Conservation (phyloP, 2,888 invertebrate species). For the Melolontha melolontha region DNA sequence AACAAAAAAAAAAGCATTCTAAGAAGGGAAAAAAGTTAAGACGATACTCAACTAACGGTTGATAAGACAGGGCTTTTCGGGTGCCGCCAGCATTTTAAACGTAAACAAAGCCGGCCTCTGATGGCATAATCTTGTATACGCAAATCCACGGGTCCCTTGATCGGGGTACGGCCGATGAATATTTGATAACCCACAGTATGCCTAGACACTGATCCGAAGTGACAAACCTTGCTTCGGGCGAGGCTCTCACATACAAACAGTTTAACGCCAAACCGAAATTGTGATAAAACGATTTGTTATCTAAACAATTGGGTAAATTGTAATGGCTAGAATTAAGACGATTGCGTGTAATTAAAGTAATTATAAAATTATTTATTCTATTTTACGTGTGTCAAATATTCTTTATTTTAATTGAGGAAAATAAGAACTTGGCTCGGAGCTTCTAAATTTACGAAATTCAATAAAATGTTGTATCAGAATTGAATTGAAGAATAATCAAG, state of each 20-base stretch:
- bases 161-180: slow-evolving; percentile 36
- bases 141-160: slow-evolving; percentile 31
- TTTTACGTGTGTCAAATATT: background rate
- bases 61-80: slow-evolving; percentile 26
- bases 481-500: too few relatives aligned
- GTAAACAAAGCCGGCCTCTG: slow-evolving; percentile 34
- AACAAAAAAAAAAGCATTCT: background rate
- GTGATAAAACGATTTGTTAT: background rate
- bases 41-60: slow-evolving; percentile 27
- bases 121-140: slow-evolving; percentile 40
- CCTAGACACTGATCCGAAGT: slow-evolving; percentile 14
- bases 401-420: background rate
- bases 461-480: too few relatives aligned
- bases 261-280: background rate
- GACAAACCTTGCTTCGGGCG: slow-evolving; percentile 27
- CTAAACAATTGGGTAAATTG: background rate
- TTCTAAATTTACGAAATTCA: too few relatives aligned
- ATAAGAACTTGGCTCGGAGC: background rate
- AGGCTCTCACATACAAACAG: background rate
- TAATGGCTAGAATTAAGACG: too few relatives aligned
- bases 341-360: too few relatives aligned
- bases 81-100: slow-evolving; percentile 30
- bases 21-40: slow-evolving; percentile 25
- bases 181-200: slow-evolving; percentile 26
- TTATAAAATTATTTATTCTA: background rate